Base-by-base conservation (phyloP, 2,797 vertebrate species). In the Euphonia xanthogaster region DNA sequence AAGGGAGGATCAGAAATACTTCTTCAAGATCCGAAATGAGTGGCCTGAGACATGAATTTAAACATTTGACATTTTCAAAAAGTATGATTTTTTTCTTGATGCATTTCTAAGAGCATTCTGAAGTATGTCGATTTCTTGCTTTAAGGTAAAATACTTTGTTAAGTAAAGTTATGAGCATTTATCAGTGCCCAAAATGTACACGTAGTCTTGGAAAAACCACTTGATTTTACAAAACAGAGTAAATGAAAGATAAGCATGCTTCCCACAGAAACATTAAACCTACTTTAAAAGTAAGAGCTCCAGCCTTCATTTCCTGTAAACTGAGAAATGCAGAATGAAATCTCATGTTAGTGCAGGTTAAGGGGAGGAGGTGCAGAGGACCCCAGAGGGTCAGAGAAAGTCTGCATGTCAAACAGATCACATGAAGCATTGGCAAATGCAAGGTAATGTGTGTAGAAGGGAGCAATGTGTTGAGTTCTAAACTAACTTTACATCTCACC, bases 1-100 rank as follows among this genome's bases (percentile, higher is more conserved):
- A 74, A 70, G 9, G 3, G 23, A 45, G 9, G 20, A 61, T 45
- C 27, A 21, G 30, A 70, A 74, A 19, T 35, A 60, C 5, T 76
- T 70, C 51, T 73, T 35, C 57, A 84, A 30, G 30, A 50, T 35
- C 20, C 7, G 1, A 74, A 65, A 31, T 21, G 5, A 78, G 30
- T 13, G 12, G 25, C 14, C 35, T 30, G 6, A 78, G 35, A 37
- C 5, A 5, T 23, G 4, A 74, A 79, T 63, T 17, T 53, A 45
- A 79, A 55, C 2, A 27, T 23, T 17, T 37, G 25, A 55, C 13
- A 22, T 61, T 79, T 87, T 40, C 21, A 66, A 67, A 65, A 51
- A 0, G 0, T n/a, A 14, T 20, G 1, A 19, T 20, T 70, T 22
- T 31, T 78, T 70, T 50, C 17, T 40, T 8, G 4, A 40, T 65